Evolutionary conservation across 2,113 vertebrate species (phyloP).

Genomic region (Heterotis niloticus): DNA sequence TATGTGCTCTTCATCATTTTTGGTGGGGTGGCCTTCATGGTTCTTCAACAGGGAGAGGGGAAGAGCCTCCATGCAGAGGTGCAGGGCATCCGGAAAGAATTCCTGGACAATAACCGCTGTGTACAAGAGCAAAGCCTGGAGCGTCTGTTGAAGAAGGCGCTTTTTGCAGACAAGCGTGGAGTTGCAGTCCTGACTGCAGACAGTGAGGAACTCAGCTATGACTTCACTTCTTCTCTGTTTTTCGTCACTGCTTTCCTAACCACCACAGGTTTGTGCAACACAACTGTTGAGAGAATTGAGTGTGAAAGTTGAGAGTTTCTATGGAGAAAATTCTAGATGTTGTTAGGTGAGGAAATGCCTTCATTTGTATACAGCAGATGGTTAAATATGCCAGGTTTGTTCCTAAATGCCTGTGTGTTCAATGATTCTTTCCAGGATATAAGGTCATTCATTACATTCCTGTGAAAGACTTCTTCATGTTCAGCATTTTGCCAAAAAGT

Average conservation of each 20-base stretch:
- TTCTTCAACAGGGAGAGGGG: constrained; percentile 57
- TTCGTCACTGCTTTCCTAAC: constrained; percentile 67
- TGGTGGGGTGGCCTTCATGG: constrained; percentile 56
- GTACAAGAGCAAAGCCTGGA: constrained; percentile 52
- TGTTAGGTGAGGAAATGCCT: no score
- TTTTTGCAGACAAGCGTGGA: constrained; percentile 47
- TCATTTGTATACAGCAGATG: no score
- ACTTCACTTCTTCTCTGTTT: constrained; percentile 69
- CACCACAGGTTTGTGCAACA: constrained; percentile 62
- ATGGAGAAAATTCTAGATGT: no score
- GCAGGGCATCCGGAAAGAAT: constrained; percentile 42
- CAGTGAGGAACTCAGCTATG: constrained; percentile 47
- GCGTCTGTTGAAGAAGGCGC: constrained; percentile 43
- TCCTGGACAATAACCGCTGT: constrained; percentile 57
- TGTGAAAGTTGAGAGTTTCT: no score
- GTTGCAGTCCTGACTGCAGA: constrained; percentile 49
- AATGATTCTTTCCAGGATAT: no score
- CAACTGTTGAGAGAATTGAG: neutral
- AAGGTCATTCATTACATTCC: no score
- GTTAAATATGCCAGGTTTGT: no score
- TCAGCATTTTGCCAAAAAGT: no score
- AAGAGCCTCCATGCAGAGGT: constrained; percentile 47
- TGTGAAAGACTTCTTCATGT: no score
- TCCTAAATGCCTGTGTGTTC: no score
- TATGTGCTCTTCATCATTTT: constrained; percentile 58